These are phyloP conservation scores for Tympanoctomys barrerae DNA, from an alignment of 2,797 vertebrate genomes.

Conservation along the genomic window DNA sequence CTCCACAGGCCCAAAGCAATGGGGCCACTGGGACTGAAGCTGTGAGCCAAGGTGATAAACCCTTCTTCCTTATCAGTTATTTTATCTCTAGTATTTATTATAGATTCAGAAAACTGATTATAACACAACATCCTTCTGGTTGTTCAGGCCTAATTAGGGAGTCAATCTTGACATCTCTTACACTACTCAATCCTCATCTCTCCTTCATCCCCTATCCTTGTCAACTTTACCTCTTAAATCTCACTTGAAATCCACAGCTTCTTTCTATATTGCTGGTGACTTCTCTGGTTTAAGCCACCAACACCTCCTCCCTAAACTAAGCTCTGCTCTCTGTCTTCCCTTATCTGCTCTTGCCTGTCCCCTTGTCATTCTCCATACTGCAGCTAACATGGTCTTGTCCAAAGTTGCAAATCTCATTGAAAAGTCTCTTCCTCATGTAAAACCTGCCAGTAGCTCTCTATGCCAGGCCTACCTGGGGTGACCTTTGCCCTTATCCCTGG, in stretches of 20 bases:
- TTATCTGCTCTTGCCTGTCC: too few species aligned
- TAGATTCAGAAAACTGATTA: not conserved
- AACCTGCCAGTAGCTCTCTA: not conserved
- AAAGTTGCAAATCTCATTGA: not conserved
- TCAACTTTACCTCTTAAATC: not conserved
- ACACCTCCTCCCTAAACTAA: not conserved
- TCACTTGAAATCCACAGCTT: not conserved
- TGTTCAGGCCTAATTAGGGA: not conserved
- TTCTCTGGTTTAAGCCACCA: not conserved
- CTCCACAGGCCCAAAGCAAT: not conserved
- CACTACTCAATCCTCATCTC: not conserved
- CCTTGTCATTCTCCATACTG: not conserved
- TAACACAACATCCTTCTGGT: not conserved
- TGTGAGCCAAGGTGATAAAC: not conserved
- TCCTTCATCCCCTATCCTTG: not conserved
- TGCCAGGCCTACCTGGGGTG: not conserved
- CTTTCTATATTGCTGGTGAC: not conserved
- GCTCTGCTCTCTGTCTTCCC: not conserved
- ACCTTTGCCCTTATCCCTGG: not conserved
- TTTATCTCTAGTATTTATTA: not conserved
- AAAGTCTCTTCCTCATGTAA: not conserved
- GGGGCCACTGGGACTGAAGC: not conserved
- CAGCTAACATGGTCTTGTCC: not conserved
- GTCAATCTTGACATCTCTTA: fast-evolving
- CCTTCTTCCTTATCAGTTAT: not conserved